Conservation (phyloP, 53 echinoderm and acorn worm species). For the Crossaster papposus region DNA sequence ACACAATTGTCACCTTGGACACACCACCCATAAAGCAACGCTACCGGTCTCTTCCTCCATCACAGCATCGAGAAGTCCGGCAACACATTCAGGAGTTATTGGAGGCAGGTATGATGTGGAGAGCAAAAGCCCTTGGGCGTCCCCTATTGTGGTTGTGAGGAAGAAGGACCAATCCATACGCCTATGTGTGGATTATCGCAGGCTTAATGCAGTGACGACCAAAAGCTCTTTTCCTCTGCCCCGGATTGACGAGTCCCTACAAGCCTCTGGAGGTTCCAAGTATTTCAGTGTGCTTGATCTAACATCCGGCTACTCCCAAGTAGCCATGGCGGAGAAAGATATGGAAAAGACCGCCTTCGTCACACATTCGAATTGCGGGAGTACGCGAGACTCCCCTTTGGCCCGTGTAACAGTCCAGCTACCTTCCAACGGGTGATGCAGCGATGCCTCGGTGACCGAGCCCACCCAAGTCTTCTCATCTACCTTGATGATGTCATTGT, state of each 20-base stretch:
- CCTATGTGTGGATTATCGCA: constrained; percentile 39
- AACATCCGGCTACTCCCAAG: no score
- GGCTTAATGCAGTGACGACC: constrained; percentile 19
- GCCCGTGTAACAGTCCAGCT: constrained; percentile 54
- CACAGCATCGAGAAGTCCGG: constrained; percentile 16
- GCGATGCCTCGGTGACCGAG: constrained; percentile 40
- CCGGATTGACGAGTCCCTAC: constrained; percentile 50
- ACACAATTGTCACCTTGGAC: constrained; percentile 9
- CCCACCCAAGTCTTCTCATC: constrained; percentile 32
- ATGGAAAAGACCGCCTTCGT: no score
- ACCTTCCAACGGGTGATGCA: constrained; percentile 68
- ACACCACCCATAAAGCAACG: constrained; percentile 27
- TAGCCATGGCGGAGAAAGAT: no score
- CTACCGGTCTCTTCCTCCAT: constrained; percentile 33
- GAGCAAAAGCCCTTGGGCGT: constrained; percentile 36
- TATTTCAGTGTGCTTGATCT: constrained; percentile 51
- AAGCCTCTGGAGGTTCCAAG: constrained; percentile 38
- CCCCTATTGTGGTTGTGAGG: constrained; percentile 20
- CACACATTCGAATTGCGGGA: constrained; percentile 48
- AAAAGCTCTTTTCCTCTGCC: constrained; percentile 49
- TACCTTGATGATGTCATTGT: constrained; percentile 66
- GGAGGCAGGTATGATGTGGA: neutral
- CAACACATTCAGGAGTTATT: constrained; percentile 39
- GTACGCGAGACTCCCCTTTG: constrained; percentile 43
- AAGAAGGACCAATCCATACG: constrained; percentile 24